Base-by-base conservation (phyloP, 2,113 vertebrate species). In the Castor canadensis region DNA sequence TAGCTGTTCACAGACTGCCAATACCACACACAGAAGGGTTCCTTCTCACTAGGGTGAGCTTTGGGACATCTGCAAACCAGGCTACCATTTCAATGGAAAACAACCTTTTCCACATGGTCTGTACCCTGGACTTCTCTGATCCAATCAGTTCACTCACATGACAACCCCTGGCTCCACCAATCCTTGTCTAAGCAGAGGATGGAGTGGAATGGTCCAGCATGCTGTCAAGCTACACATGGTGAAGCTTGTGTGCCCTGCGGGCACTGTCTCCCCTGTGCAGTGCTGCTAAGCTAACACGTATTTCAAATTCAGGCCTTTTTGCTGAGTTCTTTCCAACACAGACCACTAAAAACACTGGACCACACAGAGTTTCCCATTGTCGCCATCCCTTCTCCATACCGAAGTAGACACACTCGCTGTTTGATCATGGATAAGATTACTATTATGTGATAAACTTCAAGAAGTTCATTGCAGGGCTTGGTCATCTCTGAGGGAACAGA, bases 231-330 rank as follows among this genome's bases (percentile, higher is more conserved):
- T 58, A n/a, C 35, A 5, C 5, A 0, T 20, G 5, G 45, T 0
- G 38, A 1, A 24, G 32, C 43, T 22, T 35, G 9, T 7, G 5
- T 43, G 52, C 67, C 73, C 47, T 38, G 40, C 83, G 66, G 47
- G 67, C n/a, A 35, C 20, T 16, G 35, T 30, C 62, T 73, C 0
- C n/a, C n/a, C n/a, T n/a, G n/a, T n/a, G n/a, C n/a, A n/a, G n/a
- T n/a, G n/a, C n/a, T n/a, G n/a, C n/a, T n/a, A n/a, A n/a, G n/a
- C n/a, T 38, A 93, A 22, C 1, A 5, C 4, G 11, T 43, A 8
- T 91, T 83, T 91, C 60, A 64, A 19, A 64, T 45, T 71, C 30
- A 76, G 35, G n/a, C 9, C 64, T 94, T 76, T 83, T 76, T 83
- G 83, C 58, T 89, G 58, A 79, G 26, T 88, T 71, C n/a, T 96